Evolutionary conservation across 1,140 invertebrate species (phyloP).

Genomic region (Phymastichus coffea): DNA sequence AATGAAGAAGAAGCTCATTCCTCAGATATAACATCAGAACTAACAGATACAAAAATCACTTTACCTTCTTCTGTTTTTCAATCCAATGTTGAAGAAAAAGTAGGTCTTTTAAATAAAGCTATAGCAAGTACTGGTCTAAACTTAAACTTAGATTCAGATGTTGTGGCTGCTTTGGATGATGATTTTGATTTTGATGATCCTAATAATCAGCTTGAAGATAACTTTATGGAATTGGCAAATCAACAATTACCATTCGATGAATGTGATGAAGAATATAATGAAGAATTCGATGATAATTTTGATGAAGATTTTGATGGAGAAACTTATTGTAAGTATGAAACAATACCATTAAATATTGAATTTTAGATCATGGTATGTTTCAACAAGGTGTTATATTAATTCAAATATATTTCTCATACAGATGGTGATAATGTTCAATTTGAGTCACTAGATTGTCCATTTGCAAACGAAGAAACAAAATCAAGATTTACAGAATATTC

Average conservation of each 20-base stretch:
- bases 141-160: conserved; percentile 87
- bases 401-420: not conserved
- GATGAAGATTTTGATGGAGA: conserved; percentile 41
- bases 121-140: conserved; percentile 77
- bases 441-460: conserved; percentile 30
- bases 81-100: conserved; percentile 82
- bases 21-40: not conserved
- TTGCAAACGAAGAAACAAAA: conserved; percentile 77
- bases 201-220: conserved; percentile 84
- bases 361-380: too few species aligned
- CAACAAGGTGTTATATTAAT: too few species aligned
- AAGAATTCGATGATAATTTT: conserved; percentile 58
- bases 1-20: conserved; percentile 38
- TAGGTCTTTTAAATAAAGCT: conserved; percentile 87
- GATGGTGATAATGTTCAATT: not conserved
- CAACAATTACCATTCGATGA: conserved; percentile 38
- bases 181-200: conserved; percentile 85
- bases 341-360: too few species aligned
- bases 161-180: conserved; percentile 90
- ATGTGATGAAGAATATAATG: conserved; percentile 51
- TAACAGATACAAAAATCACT: conserved; percentile 58
- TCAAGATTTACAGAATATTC: conserved; percentile 92
- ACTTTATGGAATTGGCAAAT: conserved; percentile 84
- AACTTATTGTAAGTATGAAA: too few species aligned
- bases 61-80: conserved; percentile 91